Conservation (phyloP, 2,113 vertebrate genomes). For the Gadus macrocephalus region DNA sequence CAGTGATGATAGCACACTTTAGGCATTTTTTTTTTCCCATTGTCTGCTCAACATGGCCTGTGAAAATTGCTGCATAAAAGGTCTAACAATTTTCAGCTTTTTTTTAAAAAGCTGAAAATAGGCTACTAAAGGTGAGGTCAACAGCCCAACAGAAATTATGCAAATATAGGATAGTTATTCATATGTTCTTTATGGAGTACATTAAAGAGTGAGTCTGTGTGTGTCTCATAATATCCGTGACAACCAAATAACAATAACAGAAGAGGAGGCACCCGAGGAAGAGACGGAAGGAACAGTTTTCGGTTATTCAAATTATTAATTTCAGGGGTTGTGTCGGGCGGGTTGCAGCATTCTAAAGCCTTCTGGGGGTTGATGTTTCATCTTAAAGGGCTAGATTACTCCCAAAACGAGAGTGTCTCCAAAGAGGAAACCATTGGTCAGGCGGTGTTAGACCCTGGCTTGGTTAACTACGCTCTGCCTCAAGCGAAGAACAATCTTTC, state of each 20-base stretch:
- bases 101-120: too few relatives aligned
- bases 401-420: neutral
- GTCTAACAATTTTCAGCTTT: neutral
- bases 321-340: too few relatives aligned
- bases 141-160: conserved; percentile 28
- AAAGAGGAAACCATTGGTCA: neutral
- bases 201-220: conserved; percentile 20
- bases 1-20: conserved; percentile 6
- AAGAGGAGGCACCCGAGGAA: too few relatives aligned
- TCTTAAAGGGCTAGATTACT: neutral
- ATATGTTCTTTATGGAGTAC: conserved; percentile 35
- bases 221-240: neutral
- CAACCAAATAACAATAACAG: too few relatives aligned
- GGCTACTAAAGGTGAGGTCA: conserved; percentile 32
- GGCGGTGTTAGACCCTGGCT: neutral
- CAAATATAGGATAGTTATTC: conserved; percentile 24
- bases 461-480: neutral
- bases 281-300: too few relatives aligned
- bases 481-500: neutral
- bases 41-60: conserved; percentile 9
- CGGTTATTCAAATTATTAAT: too few relatives aligned
- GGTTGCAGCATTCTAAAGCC: too few relatives aligned
- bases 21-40: neutral
- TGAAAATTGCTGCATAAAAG: conserved; percentile 7
- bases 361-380: too few relatives aligned